phyloP scores from a whole-genome alignment of 2,888 invertebrate species.

The Sinohyriopsis cumingii region DNA sequence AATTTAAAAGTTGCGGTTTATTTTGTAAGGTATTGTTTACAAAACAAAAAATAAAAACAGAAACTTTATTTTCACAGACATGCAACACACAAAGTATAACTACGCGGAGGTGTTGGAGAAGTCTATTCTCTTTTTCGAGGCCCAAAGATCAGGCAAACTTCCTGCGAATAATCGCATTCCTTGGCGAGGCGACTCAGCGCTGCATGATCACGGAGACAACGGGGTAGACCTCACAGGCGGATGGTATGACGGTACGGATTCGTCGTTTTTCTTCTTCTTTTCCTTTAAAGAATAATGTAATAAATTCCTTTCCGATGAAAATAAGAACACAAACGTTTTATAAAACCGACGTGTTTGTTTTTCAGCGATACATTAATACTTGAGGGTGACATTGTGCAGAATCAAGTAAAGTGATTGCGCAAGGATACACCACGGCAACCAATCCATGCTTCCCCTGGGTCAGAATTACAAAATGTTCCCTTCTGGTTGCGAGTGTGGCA shows the following conservation, averaged over 20 bases:
- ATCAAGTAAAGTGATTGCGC: too few species aligned
- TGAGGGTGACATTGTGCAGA: too few species aligned
- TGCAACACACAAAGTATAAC: constrained; percentile 27
- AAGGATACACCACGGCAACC: too few species aligned
- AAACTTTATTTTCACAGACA: not conserved
- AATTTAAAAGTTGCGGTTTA: not conserved
- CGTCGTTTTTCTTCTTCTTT: not conserved
- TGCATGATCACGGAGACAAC: constrained; percentile 57
- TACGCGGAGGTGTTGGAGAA: constrained; percentile 57
- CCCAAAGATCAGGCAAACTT: constrained; percentile 66
- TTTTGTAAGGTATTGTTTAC: not conserved
- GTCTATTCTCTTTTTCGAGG: constrained; percentile 68
- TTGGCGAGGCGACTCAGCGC: constrained; percentile 65
- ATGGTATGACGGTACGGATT: constrained; percentile 65
- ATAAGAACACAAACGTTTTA: too few species aligned
- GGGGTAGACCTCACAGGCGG: constrained; percentile 68
- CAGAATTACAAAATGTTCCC: too few species aligned
- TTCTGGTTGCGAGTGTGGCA: too few species aligned
- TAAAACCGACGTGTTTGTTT: too few species aligned
- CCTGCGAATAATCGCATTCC: constrained; percentile 62
- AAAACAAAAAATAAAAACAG: not conserved
- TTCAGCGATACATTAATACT: too few species aligned
- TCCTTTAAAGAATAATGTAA: too few species aligned
- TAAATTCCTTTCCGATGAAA: too few species aligned
- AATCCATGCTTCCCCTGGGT: too few species aligned